Evolutionary conservation across 2,888 invertebrate genomes (phyloP).

Genomic region (Gastracanthus pulcherrimus): DNA sequence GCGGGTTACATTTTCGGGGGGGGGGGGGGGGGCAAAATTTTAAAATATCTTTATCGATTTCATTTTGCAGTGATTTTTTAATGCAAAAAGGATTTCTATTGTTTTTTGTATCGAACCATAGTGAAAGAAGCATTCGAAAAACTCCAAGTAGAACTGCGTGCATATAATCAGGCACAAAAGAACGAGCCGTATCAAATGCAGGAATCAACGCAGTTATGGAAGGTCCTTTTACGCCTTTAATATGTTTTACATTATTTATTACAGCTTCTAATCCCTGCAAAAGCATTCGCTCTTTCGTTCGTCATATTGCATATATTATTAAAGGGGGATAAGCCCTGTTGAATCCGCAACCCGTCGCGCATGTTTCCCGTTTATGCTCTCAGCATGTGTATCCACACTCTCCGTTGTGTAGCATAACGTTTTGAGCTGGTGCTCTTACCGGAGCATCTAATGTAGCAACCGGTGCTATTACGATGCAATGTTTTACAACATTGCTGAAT

Average conservation of each 20-base stretch:
- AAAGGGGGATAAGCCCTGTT: too few species aligned
- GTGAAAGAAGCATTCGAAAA: slow-evolving; percentile 8
- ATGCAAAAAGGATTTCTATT: too few species aligned
- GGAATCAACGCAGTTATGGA: too few species aligned
- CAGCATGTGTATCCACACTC: slow-evolving; percentile 25
- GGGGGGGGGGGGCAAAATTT: slow-evolving; percentile 25
- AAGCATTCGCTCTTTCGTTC: too few species aligned
- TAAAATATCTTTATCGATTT: slow-evolving; percentile 1
- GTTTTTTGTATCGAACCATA: slow-evolving; percentile 14
- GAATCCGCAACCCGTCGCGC: slow-evolving; percentile 19
- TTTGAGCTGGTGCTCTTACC: slow-evolving; percentile 27
- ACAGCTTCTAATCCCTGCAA: slow-evolving; percentile 5
- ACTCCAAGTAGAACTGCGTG: slow-evolving; percentile 38
- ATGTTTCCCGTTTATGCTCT: slow-evolving; percentile 11
- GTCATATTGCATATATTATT: too few species aligned
- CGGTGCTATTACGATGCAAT: neutral
- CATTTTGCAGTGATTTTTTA: slow-evolving; percentile 7
- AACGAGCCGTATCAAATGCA: too few species aligned
- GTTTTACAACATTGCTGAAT: neutral
- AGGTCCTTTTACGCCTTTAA: too few species aligned
- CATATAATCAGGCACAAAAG: slow-evolving; percentile 37
- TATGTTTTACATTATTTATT: neutral
- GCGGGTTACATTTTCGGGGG: slow-evolving; percentile 28
- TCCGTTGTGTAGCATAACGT: slow-evolving; percentile 33
- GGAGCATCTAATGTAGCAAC: slow-evolving; percentile 31